Conservation (phyloP, 2,113 vertebrate genomes). For the Crotalus viridis region DNA sequence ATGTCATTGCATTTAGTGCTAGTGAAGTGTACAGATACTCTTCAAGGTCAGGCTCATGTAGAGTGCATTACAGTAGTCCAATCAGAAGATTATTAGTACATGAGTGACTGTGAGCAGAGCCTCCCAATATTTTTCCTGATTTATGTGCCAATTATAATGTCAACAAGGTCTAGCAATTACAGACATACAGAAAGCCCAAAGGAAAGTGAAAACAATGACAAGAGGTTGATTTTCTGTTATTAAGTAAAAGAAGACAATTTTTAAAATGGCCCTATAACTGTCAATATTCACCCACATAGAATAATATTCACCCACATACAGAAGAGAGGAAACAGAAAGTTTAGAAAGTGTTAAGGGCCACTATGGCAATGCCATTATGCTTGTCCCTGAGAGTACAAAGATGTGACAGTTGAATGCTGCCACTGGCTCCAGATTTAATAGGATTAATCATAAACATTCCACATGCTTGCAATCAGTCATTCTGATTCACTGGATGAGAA, state of each 20-base stretch:
- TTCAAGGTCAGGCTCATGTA: neutral
- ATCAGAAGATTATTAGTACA: neutral
- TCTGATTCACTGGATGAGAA: slow-evolving; percentile 11
- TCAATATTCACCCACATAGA: neutral
- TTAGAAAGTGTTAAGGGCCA: neutral
- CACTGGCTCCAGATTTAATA: slow-evolving; percentile 12
- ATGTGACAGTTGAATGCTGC: neutral
- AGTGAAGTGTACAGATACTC: neutral
- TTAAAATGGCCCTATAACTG: neutral
- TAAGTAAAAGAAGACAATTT: neutral
- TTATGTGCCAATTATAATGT: neutral
- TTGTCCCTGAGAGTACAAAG: neutral
- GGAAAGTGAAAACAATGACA: neutral
- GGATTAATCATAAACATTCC: slow-evolving; percentile 30
- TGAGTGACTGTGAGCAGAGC: neutral
- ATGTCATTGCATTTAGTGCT: neutral
- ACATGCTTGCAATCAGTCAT: neutral
- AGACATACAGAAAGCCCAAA: neutral
- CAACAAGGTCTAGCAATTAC: neutral
- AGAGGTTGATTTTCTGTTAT: neutral
- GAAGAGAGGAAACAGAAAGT: neutral
- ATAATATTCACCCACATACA: neutral
- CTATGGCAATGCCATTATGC: neutral
- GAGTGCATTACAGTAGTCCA: neutral
- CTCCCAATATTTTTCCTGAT: neutral